Base-by-base conservation (phyloP, 2,113 vertebrate genomes). In the Amphilophus citrinellus region DNA sequence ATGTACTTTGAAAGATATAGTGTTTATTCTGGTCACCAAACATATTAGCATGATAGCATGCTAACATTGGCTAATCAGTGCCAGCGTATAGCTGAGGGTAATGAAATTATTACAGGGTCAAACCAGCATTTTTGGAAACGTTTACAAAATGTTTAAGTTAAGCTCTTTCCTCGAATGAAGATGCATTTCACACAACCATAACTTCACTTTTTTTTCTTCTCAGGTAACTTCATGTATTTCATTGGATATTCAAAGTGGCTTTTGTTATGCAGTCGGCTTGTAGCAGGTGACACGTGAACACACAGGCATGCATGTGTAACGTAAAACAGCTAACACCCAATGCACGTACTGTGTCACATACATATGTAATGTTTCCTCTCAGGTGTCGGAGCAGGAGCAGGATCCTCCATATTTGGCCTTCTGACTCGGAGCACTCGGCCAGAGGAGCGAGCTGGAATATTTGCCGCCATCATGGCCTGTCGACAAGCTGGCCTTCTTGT, bases 211-310 rank as follows among this genome's bases (percentile, higher is more conserved):
- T 8, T 3, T 85, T 18, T 81, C n/a, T 86, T 53, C 66, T 57
- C 71, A 97, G 97, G 97, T 39, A 97, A 97, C 91, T 95, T 97
- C 87, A 96, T 97, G 96, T 97, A 97, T 90, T 97, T 97, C 58
- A 90, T 97, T 11, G 97, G 96, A 65, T 94, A 96, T 76, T 97
- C 97, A 68, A 97, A 97, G 89, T 97, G 97, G 97, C 91, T 97
- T 83, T 78, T 97, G 44, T 91, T 97, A 24, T 84, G 92, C 85
- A 97, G 97, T 91, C 96, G 96, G 2, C 93, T 97, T 20, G 96
- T 97, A 20, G 96, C 97, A 96, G 97, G 97, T 97, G 82, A 94
- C 35, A 77, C 44, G 24, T 27, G 22, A 62, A 62, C 59, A 50
- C 60, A 76, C 56, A 39, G 15, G 53, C 76, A 71, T 11, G 20